phyloP scores from a whole-genome alignment of 2,113 vertebrate genomes.

The Heterotis niloticus region DNA sequence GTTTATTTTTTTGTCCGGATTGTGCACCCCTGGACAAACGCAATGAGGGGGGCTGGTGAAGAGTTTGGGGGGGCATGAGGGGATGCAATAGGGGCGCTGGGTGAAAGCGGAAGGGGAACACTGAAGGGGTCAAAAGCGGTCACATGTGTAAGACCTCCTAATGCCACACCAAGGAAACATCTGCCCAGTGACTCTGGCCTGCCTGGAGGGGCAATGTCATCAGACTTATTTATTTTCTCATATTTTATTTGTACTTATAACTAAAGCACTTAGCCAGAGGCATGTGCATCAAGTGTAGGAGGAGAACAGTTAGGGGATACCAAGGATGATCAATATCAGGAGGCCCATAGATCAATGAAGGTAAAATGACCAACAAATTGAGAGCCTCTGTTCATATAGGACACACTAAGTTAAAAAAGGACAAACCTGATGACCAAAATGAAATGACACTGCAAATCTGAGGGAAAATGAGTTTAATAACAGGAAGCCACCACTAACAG shows the following conservation, averaged over 20 bases:
- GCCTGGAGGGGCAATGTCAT: background rate
- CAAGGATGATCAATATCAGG: no score
- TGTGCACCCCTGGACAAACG: slow-evolving; percentile 50
- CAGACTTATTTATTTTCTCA: background rate
- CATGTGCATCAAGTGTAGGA: no score
- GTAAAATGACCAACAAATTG: no score
- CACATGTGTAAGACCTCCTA: background rate
- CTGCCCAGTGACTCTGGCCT: background rate
- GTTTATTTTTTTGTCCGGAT: slow-evolving; percentile 66
- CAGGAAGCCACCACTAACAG: no score
- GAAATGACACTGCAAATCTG: no score
- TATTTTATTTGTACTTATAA: background rate
- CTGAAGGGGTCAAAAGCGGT: background rate
- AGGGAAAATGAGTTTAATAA: no score
- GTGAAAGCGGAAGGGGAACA: background rate
- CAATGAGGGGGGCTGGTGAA: slow-evolving; percentile 48
- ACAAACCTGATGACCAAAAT: no score
- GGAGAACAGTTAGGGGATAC: no score
- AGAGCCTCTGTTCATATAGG: no score
- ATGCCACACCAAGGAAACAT: background rate
- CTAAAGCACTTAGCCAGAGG: background rate
- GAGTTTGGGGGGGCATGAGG: slow-evolving; percentile 44
- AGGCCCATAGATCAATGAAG: no score
- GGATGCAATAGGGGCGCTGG: background rate
- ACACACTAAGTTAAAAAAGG: no score